Evolutionary conservation across 2,113 vertebrate genomes (phyloP), one percentile per base, ranked within the genome.

Genomic region (Triplophysa dalaica): DNA sequence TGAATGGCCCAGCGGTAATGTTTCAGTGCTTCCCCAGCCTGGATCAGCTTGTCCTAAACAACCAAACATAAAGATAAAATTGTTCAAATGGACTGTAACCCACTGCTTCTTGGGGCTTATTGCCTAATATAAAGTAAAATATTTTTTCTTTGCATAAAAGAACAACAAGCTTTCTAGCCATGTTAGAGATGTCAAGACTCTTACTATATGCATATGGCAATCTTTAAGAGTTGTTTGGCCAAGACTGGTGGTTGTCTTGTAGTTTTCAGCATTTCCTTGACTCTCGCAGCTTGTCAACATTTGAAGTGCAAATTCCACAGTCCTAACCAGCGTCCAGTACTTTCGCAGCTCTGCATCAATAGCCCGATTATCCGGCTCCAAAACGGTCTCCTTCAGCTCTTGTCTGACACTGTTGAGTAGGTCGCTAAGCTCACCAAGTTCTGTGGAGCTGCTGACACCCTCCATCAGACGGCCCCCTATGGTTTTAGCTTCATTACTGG

Each of bases 241-340:
- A 16, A 90, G 87, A 41, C 84, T 82, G 83, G 87, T 79, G 21
- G 95, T 60, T 14, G 91, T 84, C n/a, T 56, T 62, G 29, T 91
- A 56, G 63, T 62, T 74, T 85, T 87, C 85, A 21, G 80, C 81
- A 2, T 67, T 84, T 56, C 87, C 83, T 82, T 85, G 82, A 64
- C 77, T 77, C 73, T 78, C 86, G 45, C 91, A 14, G 78, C 82
- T 76, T 87, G 92, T 90, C 77, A 95, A 13, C 60, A 89, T 79
- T 43, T 87, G 84, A 87, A 94, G 83, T 52, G 90, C 92, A 61
- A 85, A 91, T 85, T 94, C 86, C 65, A 93, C 26, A 75, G 91
- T 91, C 75, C 90, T 94, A 83, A 92, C 91, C 69, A 95, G 87
- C 1, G 86, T 88, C 92, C 93, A 91, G 64, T 88, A 93, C 48